These are phyloP conservation scores for Dendroctonus ponderosae DNA, from an alignment of 1,140 invertebrate species.

Conservation along the genomic window DNA sequence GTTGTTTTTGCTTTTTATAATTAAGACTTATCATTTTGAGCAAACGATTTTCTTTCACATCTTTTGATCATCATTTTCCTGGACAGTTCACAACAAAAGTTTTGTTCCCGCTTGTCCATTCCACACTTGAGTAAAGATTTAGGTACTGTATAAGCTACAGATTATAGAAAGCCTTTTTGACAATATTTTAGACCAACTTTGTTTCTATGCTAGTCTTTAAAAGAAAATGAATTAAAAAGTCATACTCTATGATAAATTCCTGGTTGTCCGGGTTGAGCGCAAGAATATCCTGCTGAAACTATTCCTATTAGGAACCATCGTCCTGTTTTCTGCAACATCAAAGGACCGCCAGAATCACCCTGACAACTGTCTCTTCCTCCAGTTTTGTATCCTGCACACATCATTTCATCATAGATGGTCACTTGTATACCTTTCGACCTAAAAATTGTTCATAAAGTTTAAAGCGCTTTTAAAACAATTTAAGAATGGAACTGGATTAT, in stretches of 20 bases:
- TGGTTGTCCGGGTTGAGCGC: constrained; percentile 85
- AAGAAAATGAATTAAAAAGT: neutral
- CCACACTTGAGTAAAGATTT: neutral
- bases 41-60: neutral
- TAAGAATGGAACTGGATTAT: too few species aligned
- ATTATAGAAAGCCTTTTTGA: neutral
- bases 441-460: constrained; percentile 5
- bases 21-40: too few species aligned
- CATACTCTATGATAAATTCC: constrained; percentile 86
- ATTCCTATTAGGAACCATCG: constrained; percentile 88
- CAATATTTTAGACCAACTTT: neutral
- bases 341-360: constrained; percentile 78
- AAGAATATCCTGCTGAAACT: constrained; percentile 91
- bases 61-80: neutral
- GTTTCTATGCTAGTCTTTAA: neutral
- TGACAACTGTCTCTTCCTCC: constrained; percentile 84
- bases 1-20: too few species aligned
- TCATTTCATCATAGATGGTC: constrained; percentile 94
- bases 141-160: neutral
- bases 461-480: too few species aligned
- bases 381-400: constrained; percentile 90
- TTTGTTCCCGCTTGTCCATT: neutral
- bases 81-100: neutral
- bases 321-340: constrained; percentile 83
- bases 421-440: constrained; percentile 85